A percentile compares a stretch with the other conserved stretches of the same genome.
Conservation (phyloP, 2,113 vertebrate genomes). For the Oophaga pumilio region DNA sequence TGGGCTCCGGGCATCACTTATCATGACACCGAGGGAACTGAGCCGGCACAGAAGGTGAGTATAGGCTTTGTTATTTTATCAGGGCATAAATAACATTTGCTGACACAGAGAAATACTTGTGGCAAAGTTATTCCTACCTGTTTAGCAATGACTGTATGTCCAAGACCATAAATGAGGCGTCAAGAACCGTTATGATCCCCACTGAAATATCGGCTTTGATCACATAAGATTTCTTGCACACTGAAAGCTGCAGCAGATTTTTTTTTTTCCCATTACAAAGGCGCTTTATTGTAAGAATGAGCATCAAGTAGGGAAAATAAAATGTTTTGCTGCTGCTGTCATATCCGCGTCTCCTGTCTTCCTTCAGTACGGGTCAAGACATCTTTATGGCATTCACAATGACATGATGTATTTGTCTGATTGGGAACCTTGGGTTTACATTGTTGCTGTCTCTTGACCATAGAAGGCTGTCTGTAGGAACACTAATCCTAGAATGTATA, state of each 20-base stretch:
- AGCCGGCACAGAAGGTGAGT: too few species aligned
- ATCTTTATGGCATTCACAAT: not conserved
- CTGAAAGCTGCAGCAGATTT: not conserved
- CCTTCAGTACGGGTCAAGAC: not conserved
- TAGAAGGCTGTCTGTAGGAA: too few species aligned
- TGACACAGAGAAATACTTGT: too few species aligned
- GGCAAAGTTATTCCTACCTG: not conserved
- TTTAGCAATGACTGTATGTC: too few species aligned
- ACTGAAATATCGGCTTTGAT: not conserved
- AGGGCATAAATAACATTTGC: too few species aligned
- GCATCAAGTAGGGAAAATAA: not conserved
- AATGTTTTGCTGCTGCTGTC: not conserved
- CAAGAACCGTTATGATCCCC: not conserved
- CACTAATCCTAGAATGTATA: too few species aligned
- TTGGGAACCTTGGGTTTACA: not conserved
- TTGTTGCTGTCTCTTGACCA: too few species aligned
- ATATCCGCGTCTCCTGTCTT: not conserved
- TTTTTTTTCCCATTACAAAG: not conserved
- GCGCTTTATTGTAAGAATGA: not conserved
- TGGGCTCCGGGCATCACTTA: too few species aligned
- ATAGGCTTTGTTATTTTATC: too few species aligned
- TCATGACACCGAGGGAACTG: too few species aligned
- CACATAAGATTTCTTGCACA: not conserved
- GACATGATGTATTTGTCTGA: too few species aligned
- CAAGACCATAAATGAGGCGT: not conserved